Evolutionary conservation across 2,888 invertebrate genomes (phyloP), one percentile per base, ranked within the genome.

Genomic region (Lissonota sp.): DNA sequence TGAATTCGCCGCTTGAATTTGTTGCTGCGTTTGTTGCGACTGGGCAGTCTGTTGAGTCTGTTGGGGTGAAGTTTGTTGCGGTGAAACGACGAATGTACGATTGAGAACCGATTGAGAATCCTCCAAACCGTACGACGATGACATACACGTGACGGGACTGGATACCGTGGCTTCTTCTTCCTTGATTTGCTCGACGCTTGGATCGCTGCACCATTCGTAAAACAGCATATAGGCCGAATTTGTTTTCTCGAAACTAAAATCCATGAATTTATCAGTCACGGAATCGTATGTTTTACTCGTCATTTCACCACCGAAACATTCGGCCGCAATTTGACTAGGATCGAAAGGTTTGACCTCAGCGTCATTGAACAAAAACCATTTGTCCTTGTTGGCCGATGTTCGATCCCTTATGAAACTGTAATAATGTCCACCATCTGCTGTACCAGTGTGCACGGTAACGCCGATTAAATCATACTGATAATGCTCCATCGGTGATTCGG

Each of bases 301-400:
- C 97, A 98, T 98, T 94, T 99, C 99, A 5, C 99, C 99, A 3
- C 99, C 99, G 92, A 99, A 99, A 93, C 99, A 99, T 93, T 99
- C 99, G 0, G 97, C 96, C 0, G 98, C 98, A 78, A 99, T 96
- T 93, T 98, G 98, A 87, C 97, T 97, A 0, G 98, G 97, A 94
- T 99, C 99, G 92, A 99, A 99, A 0, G 97, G 97, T 92, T 98
- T 98, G 0, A 98, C 98, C 93, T 98, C 98, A 0, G 98, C 98
- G 92, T 98, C 98, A 91, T 98, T 98, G 92, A 98, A 98, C 51
- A 98, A 93, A 88, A 97, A 96, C 98, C 98, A 98, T 87, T 98
- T 97, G 93, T 98, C 98, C 88, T 96, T 95, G 64, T 94, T 95
- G 0, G 93, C 92, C 0, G 93, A 93, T 3, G 94, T 94, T 49